These are phyloP conservation scores for Aspidoscelis tigris DNA, from an alignment of 2,113 vertebrate species.

Conservation along the genomic window DNA sequence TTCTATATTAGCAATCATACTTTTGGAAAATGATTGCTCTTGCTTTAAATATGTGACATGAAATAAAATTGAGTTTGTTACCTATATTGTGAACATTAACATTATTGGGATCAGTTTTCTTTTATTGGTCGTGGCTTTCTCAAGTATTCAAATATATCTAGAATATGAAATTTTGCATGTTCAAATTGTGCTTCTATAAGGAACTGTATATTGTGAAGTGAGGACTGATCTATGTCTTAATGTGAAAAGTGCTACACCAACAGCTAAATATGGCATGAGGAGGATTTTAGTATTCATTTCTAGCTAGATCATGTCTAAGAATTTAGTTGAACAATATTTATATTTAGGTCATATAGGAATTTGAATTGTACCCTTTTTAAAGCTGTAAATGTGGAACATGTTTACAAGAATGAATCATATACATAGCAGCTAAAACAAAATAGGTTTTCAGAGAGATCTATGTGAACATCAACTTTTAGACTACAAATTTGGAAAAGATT, in stretches of 20 bases:
- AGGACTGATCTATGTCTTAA: conserved; percentile 47
- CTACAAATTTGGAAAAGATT: not conserved
- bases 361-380: conserved; percentile 69
- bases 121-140: not conserved
- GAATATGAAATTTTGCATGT: conserved; percentile 33
- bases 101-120: conserved; percentile 13
- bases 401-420: conserved; percentile 69
- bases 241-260: conserved; percentile 47
- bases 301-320: conserved; percentile 70
- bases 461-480: conserved; percentile 36
- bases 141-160: conserved; percentile 38
- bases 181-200: conserved; percentile 29
- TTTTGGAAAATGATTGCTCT: conserved; percentile 19
- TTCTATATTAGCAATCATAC: conserved; percentile 47
- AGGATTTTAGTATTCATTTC: conserved; percentile 54
- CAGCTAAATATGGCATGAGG: conserved; percentile 55
- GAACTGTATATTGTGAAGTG: conserved; percentile 61
- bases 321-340: conserved; percentile 75
- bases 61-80: conserved; percentile 1
- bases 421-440: conserved; percentile 58
- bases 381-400: conserved; percentile 60
- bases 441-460: conserved; percentile 51
- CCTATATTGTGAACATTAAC: conserved; percentile 8
- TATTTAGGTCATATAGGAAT: conserved; percentile 64
- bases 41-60: conserved; percentile 27